These are phyloP conservation scores for Acronicta aceris DNA, from an alignment of 2,888 invertebrate genomes.

Conservation along the genomic window DNA sequence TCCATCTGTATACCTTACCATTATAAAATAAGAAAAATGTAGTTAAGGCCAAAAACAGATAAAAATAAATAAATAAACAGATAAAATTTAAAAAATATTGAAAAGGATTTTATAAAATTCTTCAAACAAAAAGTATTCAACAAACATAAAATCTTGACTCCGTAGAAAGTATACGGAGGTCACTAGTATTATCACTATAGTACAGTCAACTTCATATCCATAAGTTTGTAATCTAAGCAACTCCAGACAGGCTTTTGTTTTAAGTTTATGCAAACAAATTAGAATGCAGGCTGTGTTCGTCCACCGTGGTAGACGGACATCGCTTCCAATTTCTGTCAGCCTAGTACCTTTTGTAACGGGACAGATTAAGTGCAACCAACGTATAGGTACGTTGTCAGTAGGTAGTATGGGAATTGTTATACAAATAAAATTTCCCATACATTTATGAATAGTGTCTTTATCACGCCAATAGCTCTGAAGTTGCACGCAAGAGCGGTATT, in stretches of 20 bases:
- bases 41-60: too few species aligned
- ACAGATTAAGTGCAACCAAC: conserved; percentile 76
- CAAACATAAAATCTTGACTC: too few species aligned
- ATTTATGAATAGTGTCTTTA: conserved; percentile 62
- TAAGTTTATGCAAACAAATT: conserved; percentile 76
- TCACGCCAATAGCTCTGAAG: neutral
- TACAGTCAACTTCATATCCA: conserved; percentile 43
- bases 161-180: too few species aligned
- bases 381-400: conserved; percentile 40
- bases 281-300: conserved; percentile 65
- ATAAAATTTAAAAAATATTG: too few species aligned
- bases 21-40: too few species aligned
- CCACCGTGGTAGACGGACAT: conserved; percentile 54
- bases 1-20: too few species aligned
- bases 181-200: too few species aligned
- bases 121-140: too few species aligned
- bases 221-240: conserved; percentile 37
- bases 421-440: conserved; percentile 52
- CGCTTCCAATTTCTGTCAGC: conserved; percentile 71
- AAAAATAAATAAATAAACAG: too few species aligned
- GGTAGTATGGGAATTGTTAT: conserved; percentile 2
- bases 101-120: too few species aligned
- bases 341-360: conserved; percentile 75
- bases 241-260: conserved; percentile 70
- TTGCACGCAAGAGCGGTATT: neutral